Conservation (phyloP, 2,113 vertebrate species). For the Lepus americanus region DNA sequence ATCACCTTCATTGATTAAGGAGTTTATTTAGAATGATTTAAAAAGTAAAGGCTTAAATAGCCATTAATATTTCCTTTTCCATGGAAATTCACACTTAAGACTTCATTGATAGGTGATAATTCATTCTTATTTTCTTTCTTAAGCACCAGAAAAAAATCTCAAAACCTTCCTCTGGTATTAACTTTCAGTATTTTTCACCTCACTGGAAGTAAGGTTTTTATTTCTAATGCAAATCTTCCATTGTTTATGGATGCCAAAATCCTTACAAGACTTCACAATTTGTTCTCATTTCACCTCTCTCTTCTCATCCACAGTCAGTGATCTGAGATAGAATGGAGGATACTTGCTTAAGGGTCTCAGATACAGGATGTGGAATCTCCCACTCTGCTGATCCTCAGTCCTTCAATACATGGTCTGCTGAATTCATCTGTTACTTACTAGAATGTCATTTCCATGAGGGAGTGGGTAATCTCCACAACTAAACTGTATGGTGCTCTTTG, state of each 20-base stretch:
- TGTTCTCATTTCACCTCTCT: neutral
- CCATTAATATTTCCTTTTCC: neutral
- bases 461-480: neutral
- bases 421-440: neutral
- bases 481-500: neutral
- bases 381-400: neutral
- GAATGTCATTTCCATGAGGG: neutral
- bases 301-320: neutral
- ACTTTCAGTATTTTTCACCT: neutral
- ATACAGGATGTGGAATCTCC: neutral
- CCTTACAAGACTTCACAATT: neutral
- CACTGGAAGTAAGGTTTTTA: neutral
- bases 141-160: neutral
- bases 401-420: neutral
- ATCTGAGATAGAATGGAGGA: neutral
- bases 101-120: neutral
- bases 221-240: neutral
- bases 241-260: neutral
- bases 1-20: neutral
- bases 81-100: neutral
- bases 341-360: neutral
- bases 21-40: neutral
- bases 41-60: neutral
- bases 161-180: neutral
- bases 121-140: neutral